phyloP scores from a whole-genome alignment of 2,113 vertebrate genomes.

The Rhinolophus ferrumequinum region DNA sequence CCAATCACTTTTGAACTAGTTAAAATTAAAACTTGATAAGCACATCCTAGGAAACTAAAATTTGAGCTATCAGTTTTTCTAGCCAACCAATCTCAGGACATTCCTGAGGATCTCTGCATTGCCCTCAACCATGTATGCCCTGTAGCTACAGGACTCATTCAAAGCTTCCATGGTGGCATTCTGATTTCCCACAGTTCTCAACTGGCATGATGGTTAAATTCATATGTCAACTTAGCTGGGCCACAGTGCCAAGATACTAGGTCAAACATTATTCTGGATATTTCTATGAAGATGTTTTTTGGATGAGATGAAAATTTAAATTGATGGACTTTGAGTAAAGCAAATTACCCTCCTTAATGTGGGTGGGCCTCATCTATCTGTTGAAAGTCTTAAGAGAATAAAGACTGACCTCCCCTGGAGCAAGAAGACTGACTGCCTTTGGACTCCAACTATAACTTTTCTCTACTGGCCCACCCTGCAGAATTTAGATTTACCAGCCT shows the following conservation, averaged over 20 bases:
- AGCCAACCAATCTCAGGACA: not conserved
- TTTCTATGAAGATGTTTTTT: not conserved
- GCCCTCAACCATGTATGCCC: not conserved
- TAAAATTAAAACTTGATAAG: not conserved
- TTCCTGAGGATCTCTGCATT: not conserved
- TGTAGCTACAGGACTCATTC: not conserved
- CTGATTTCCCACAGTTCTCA: not conserved
- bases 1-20: not conserved
- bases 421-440: not conserved
- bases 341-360: not conserved
- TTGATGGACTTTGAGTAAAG: not conserved
- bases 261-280: not conserved
- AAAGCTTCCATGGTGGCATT: not conserved
- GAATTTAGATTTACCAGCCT: not conserved
- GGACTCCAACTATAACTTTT: not conserved
- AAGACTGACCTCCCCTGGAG: not conserved
- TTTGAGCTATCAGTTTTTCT: not conserved
- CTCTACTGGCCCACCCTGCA: not conserved
- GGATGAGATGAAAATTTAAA: not conserved
- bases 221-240: not conserved
- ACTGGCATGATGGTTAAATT: not conserved
- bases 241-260: not conserved
- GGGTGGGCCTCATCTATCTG: not conserved
- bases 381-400: not conserved
- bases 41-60: not conserved